Base-by-base conservation (phyloP, 2,113 vertebrate species). In the Hassar affinis region DNA sequence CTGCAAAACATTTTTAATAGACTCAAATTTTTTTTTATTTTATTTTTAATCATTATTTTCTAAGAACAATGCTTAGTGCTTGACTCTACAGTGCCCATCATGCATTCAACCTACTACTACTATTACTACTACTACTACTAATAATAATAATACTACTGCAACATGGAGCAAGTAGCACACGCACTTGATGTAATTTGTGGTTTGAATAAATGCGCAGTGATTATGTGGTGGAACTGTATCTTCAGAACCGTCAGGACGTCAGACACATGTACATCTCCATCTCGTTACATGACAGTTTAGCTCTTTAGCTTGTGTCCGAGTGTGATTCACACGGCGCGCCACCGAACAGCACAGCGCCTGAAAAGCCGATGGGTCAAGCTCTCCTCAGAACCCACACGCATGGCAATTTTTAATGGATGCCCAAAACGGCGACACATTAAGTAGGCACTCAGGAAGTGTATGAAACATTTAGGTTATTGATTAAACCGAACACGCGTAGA, bases 361-460 rank as follows among this genome's bases (percentile, higher is more conserved):
- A 85, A 72, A 86, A 86, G 57, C 80, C 0, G 0, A 81, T 20
- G 33, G 81, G 85, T 68, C 80, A 62, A 59, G 75, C 61, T 82
- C 78, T 86, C 20, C 52, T 59, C 75, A 33, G 20, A 78, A 77
- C 83, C 78, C 84, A 68, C 75, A 85, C 69, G 3, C 75, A 74
- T 64, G 61, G 49, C 71, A 64, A 49, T 78, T 85, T 85, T 82
- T 72, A 59, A 88, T 90, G 86, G 85, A 72, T 87, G 81, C 86
- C 87, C 81, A 76, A 83, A 83, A 88, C 81, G 66, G 59, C 45
- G 86, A 88, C 86, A 86, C 87, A 88, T 83, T 80, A 85, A 87
- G 78, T 87, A 88, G 88, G 87, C 86, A 79, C 84, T 22, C 57
- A 86, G 76, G 79, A 72, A 61, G 81, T 76, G 33, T 74, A 77